Base-by-base conservation (phyloP, 2,888 invertebrate species). In the Mongoloraphidia duomilia region DNA sequence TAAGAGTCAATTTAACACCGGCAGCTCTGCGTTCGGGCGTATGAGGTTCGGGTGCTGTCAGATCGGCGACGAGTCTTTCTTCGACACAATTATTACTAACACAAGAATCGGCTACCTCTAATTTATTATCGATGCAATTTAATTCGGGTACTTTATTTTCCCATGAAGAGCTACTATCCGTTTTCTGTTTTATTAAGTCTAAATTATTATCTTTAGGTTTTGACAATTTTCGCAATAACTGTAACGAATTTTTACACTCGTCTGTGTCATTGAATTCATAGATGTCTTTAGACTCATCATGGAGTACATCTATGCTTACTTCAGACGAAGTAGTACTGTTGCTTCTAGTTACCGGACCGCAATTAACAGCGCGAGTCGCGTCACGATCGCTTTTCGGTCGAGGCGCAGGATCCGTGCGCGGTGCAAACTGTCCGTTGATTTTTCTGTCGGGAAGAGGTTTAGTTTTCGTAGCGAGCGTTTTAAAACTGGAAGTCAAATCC, bases 1-100 rank as follows among this genome's bases (percentile, higher is more conserved):
- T 77, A 51, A 92, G 67, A 8, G 89, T 90, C 52, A 92, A 65
- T 62, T 89, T 89, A 46, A 90, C 65, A 6, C 84, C 75, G 46
- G 77, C 70, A 44, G 57, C 71, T 70, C 53, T 70, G 72, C 52
- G 59, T 66, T 59, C 70, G 56, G 71, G 70, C 70, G 34, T 69
- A 68, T 64, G 61, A 33, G 64, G 58, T 49, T 58, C 70, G 71
- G 57, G 67, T 40, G 43, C 47, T 71, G 44, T 33, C 13, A 9
- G 6, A 26, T 26, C 26, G 26, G 26, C 26, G 6, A 26, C 26
- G 26, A 26, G 26, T 26, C 26, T 26, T 26, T 26, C 26, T 26
- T 26, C 26, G 26, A 26, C 26, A 26, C 26, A 26, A 6, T 26
- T 26, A 26, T 26, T 26, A 26, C 26, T 26, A 26, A 26, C 26